phyloP scores from a whole-genome alignment of 2,797 vertebrate species.

The Aplochiton taeniatus region DNA sequence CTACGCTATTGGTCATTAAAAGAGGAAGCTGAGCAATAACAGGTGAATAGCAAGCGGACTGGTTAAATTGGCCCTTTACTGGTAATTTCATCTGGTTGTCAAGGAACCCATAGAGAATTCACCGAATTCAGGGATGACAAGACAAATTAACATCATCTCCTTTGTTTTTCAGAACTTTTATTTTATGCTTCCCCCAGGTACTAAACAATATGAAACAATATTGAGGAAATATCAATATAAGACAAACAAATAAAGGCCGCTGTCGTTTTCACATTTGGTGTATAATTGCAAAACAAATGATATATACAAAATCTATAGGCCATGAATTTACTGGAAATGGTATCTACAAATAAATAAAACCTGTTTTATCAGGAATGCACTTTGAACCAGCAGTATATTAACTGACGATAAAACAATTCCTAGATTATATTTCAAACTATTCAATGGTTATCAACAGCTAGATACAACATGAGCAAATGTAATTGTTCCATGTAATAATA shows the following conservation, averaged over 20 bases:
- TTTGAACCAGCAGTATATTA: no score
- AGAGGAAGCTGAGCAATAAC: conserved; percentile 62
- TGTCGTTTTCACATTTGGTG: background rate
- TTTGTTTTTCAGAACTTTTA: conserved; percentile 68
- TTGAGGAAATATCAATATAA: conserved; percentile 63
- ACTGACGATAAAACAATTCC: no score
- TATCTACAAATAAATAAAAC: no score
- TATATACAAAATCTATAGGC: no score
- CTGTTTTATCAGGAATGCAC: no score
- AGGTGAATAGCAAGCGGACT: conserved; percentile 63
- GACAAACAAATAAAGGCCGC: conserved; percentile 40
- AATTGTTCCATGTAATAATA: no score
- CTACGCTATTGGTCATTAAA: conserved; percentile 59
- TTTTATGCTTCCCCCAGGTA: conserved; percentile 53
- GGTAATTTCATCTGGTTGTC: conserved; percentile 67
- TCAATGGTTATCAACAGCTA: no score
- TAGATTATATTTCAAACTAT: no score
- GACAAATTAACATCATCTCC: conserved; percentile 68
- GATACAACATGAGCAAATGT: no score
- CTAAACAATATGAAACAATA: conserved; percentile 44
- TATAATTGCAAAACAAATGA: background rate
- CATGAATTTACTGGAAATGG: no score
- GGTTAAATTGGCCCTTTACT: conserved; percentile 74
- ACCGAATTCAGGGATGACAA: conserved; percentile 64
- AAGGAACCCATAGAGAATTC: conserved; percentile 45